A percentile compares a stretch with the other conserved stretches of the same genome.
Conservation (phyloP, 2,113 vertebrate species). For the Psettodes erumei region DNA sequence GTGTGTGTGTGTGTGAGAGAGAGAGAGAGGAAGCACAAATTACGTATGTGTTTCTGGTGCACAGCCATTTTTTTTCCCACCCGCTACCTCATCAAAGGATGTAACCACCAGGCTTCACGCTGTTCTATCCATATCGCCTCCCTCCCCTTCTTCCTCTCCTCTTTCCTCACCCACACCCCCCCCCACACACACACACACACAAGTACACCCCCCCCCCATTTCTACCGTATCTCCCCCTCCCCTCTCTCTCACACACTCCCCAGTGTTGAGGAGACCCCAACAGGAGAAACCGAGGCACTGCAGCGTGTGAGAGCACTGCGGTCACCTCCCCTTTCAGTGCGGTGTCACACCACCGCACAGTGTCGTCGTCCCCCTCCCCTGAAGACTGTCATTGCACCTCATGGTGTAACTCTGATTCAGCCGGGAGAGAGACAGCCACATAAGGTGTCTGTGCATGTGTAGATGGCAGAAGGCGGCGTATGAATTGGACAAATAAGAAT, state of each 20-base stretch:
- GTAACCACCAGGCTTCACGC: conserved; percentile 80
- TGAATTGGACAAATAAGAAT: conserved; percentile 38
- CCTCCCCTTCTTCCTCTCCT: conserved; percentile 40
- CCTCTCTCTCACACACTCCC: conserved; percentile 37
- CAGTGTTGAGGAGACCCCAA: conserved; percentile 75
- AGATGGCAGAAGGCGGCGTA: not conserved
- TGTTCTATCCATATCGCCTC: conserved; percentile 65
- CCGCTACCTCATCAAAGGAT: conserved; percentile 79
- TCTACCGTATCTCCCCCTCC: conserved; percentile 25
- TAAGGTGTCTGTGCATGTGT: conserved; percentile 21
- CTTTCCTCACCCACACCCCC: conserved; percentile 1
- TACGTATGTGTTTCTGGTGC: conserved; percentile 62
- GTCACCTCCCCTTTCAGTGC: conserved; percentile 81
- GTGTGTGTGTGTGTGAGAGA: conserved; percentile 21
- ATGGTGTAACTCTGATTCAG: conserved; percentile 21
- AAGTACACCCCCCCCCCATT: conserved; percentile 13
- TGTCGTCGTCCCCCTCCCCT: conserved; percentile 21
- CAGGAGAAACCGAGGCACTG: conserved; percentile 72
- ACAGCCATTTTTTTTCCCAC: conserved; percentile 61
- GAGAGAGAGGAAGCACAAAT: conserved; percentile 35
- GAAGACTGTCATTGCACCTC: conserved; percentile 51
- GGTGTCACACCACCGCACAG: conserved; percentile 75
- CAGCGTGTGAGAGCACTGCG: conserved; percentile 75
- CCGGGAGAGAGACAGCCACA: conserved; percentile 10
- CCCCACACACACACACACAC: no score